These are phyloP conservation scores for Uria aalge DNA, from an alignment of 2,113 vertebrate genomes.

Conservation along the genomic window DNA sequence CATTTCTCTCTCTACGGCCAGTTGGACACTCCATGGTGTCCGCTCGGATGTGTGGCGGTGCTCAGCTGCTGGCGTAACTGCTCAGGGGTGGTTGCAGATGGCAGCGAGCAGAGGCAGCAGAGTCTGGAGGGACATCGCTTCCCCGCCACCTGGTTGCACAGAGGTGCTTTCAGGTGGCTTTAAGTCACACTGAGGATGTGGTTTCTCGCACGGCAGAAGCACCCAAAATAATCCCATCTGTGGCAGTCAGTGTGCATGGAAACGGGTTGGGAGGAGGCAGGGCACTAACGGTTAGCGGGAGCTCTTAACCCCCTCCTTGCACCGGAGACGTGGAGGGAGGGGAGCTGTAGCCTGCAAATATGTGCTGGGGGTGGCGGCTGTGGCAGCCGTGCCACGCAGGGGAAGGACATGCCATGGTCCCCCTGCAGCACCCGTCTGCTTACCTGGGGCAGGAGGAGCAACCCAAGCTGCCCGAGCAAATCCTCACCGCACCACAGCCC, in stretches of 20 bases:
- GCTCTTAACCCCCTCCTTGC: neutral
- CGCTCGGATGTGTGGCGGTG: accelerated
- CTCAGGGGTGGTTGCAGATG: neutral
- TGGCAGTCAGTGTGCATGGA: neutral
- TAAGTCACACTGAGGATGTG: neutral
- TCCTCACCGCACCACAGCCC: neutral
- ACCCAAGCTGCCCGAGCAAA: neutral
- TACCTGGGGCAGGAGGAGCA: neutral
- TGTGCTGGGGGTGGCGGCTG: neutral
- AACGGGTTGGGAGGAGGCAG: accelerated
- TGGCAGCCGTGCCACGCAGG: accelerated
- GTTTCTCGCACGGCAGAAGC: neutral
- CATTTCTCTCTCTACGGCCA: accelerated
- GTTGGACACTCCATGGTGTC: neutral
- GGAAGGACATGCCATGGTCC: neutral
- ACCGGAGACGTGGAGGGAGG: neutral
- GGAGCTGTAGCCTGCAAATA: neutral
- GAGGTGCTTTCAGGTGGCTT: neutral
- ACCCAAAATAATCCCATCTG: neutral
- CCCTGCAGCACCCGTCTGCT: neutral
- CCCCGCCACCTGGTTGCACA: neutral
- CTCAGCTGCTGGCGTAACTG: neutral
- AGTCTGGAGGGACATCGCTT: neutral
- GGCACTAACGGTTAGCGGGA: accelerated
- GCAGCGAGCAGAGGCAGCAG: neutral